These are phyloP conservation scores for Incurvaria masculella DNA, from an alignment of 2,888 invertebrate genomes.

Conservation along the genomic window DNA sequence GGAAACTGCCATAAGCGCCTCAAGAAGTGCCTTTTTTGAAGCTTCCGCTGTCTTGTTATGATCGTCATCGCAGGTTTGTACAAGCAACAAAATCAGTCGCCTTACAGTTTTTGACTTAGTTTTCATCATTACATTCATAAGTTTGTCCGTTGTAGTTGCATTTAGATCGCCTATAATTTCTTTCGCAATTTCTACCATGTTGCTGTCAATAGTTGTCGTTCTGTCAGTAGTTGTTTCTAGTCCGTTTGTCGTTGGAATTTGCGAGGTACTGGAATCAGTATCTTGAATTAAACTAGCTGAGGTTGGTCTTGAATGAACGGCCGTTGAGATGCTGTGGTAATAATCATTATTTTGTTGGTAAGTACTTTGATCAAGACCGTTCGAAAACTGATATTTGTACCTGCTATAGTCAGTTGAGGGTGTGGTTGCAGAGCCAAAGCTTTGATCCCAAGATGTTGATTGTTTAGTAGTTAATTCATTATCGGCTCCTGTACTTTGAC, in stretches of 20 bases:
- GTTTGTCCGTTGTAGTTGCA: constrained; percentile 67
- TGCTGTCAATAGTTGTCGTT: constrained; percentile 62
- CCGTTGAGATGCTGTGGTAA: background rate
- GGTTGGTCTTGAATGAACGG: background rate
- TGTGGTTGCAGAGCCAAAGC: constrained; percentile 17
- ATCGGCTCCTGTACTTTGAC: constrained; percentile 9
- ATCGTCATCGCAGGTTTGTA: constrained; percentile 74
- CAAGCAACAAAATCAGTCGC: constrained; percentile 68
- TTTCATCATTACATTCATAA: constrained; percentile 79
- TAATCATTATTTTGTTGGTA: background rate
- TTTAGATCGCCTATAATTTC: constrained; percentile 75
- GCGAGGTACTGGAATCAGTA: background rate
- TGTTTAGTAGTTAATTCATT: constrained; percentile 18
- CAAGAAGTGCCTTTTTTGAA: constrained; percentile 64
- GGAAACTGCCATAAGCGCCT: constrained; percentile 65
- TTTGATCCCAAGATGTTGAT: constrained; percentile 27
- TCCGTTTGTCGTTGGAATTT: constrained; percentile 25
- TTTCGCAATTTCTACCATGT: constrained; percentile 67
- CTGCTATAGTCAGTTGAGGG: constrained; percentile 13
- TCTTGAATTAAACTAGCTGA: background rate
- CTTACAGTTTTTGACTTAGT: constrained; percentile 74
- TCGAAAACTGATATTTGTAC: background rate
- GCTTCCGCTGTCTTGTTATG: constrained; percentile 68
- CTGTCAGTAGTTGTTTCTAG: constrained; percentile 53
- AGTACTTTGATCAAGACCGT: background rate